Conservation (phyloP, 1,140 invertebrate species). For the Bombus picipes region DNA sequence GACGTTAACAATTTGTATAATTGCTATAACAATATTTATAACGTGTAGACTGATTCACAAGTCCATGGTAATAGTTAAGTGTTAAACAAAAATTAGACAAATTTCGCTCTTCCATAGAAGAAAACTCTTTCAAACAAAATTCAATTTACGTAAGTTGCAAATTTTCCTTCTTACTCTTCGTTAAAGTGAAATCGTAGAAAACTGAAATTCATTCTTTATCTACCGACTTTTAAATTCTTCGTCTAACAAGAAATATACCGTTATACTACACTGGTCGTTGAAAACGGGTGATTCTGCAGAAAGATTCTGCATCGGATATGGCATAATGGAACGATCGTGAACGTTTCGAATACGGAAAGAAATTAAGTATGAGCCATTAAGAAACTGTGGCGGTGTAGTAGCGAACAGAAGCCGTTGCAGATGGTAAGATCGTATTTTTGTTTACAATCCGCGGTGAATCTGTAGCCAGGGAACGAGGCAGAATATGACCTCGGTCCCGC, state of each 20-base stretch:
- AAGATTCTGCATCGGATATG: neutral
- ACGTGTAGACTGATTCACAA: too few relatives aligned
- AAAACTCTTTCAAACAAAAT: neutral
- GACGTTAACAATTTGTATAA: too few relatives aligned
- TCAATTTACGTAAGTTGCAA: neutral
- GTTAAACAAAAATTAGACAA: too few relatives aligned
- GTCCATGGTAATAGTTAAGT: too few relatives aligned
- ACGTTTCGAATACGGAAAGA: neutral
- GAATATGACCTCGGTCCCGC: constrained; percentile 38
- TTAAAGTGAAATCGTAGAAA: neutral
- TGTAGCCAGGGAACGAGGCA: constrained; percentile 51
- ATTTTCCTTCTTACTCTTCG: neutral
- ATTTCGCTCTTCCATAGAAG: too few relatives aligned
- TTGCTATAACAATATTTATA: too few relatives aligned
- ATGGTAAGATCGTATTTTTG: constrained; percentile 66
- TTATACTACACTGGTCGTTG: too few relatives aligned
- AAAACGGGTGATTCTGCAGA: neutral
- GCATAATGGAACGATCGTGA: neutral
- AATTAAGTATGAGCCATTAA: constrained; percentile 3
- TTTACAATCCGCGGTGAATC: constrained; percentile 64
- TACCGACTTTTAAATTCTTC: neutral
- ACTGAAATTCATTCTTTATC: neutral
- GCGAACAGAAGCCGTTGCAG: constrained; percentile 13
- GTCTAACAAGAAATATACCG: too few relatives aligned
- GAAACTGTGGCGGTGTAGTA: neutral